These are phyloP conservation scores for Zalophus californianus DNA, from an alignment of 2,797 vertebrate genomes.

Conservation along the genomic window DNA sequence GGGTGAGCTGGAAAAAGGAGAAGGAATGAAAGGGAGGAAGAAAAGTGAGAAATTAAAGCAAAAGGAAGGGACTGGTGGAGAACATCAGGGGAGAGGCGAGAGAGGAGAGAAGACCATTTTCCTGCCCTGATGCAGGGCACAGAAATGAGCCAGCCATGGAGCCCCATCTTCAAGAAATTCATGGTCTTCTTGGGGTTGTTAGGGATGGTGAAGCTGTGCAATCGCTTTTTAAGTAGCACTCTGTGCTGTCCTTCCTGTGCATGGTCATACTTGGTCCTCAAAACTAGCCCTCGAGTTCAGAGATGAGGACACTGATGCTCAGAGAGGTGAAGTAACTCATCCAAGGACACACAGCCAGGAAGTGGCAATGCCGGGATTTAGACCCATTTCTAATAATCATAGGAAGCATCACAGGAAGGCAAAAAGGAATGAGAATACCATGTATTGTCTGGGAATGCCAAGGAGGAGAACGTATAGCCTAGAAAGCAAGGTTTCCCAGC, in stretches of 20 bases:
- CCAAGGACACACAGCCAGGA: neutral
- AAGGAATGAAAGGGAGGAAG: neutral
- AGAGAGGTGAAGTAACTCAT: neutral
- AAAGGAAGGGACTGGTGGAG: neutral
- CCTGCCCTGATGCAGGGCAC: accelerated
- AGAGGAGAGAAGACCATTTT: neutral
- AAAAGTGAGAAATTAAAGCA: neutral
- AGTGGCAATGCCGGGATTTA: neutral
- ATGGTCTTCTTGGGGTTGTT: neutral
- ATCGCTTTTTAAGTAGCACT: neutral
- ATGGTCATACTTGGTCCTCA: neutral
- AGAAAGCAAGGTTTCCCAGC: neutral
- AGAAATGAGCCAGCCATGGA: neutral
- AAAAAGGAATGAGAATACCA: neutral
- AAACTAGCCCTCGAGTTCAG: neutral
- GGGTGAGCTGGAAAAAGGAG: neutral
- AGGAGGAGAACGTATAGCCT: accelerated
- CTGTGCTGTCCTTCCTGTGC: neutral
- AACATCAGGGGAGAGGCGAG: neutral
- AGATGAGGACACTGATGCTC: neutral
- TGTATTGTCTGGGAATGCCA: accelerated
- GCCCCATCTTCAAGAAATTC: neutral
- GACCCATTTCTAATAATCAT: neutral
- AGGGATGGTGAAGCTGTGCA: neutral
- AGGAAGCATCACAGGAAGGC: neutral